Evolutionary conservation across 2,888 invertebrate species (phyloP), one percentile per base, ranked within the genome.

Genomic region (Mylabris sibirica): DNA sequence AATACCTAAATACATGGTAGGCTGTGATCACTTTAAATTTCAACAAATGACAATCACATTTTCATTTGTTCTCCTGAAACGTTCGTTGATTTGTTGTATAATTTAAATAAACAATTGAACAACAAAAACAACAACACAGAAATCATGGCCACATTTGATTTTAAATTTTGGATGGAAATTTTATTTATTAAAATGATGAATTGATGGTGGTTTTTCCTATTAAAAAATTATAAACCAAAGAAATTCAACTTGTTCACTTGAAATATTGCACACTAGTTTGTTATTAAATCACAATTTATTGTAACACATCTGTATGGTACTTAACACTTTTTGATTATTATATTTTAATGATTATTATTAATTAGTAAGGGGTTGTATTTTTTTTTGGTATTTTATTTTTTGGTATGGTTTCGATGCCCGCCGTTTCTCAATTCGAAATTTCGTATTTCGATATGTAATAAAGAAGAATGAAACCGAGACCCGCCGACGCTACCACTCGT

Each of bases 401-500:
- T 53, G 22, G 53, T 53, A 20, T 12, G 53, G 3, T 53, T 53
- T 53, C 24, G 20, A 12, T 53, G 53, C 53, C 53, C 53, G 53
- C 53, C 53, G 53, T 53, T 53, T 53, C 53, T 53, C 53, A 53
- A 53, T 53, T 53, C 53, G 22, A 53, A 53, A 53, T 53, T 53
- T 53, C 53, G 53, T 22, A 53, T 53, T 53, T 53, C 11, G 20
- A 17, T 49, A 49, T 20, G 2, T 22, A 44, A 44, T 14, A n/a
- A 6, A 24, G 53, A 49, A 53, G 53, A 22, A 11, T 53, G 76
- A 76, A 30, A 79, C 80, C 81, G 84, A 82, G 78, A 80, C 76
- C 78, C 80, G 78, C 83, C 81, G 80, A 86, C 82, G 81, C 79
- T 76, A 81, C 79, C 80, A 76, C 77, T 81, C 83, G 84, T 81